Conservation (phyloP, 2,797 vertebrate genomes). For the Iguana delicatissima region DNA sequence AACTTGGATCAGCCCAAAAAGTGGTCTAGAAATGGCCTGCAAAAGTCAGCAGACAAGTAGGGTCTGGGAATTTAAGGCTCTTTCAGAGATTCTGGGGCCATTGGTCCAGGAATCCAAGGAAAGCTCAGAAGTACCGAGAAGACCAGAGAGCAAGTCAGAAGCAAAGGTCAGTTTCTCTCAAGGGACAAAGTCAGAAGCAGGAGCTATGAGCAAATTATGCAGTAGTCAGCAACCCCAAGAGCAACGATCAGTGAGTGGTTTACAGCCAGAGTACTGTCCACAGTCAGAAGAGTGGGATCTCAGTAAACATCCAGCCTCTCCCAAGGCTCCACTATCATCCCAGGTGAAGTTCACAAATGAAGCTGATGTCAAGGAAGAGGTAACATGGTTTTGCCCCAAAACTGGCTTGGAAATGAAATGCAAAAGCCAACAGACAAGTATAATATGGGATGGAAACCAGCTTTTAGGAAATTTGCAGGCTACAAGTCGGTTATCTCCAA, state of each 20-base stretch:
- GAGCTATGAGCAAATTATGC: too few relatives aligned
- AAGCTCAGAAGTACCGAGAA: background rate
- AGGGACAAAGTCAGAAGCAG: background rate
- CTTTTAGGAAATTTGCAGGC: background rate
- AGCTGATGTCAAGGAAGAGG: background rate
- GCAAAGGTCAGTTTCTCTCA: background rate
- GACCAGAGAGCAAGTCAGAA: background rate
- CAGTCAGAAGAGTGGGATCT: background rate
- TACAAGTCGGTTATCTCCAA: background rate
- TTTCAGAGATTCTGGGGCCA: background rate
- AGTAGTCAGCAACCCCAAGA: too few relatives aligned
- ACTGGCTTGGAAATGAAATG: background rate
- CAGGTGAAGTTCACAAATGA: background rate
- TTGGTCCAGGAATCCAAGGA: background rate
- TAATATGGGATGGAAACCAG: background rate
- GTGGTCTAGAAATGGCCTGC: background rate
- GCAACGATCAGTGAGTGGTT: background rate
- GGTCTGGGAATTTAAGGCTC: background rate
- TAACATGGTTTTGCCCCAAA: background rate
- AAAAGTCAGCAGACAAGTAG: constrained; percentile 3
- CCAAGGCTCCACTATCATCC: fast-evolving
- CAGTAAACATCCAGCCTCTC: fast-evolving
- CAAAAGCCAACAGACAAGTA: background rate
- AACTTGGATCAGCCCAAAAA: background rate
- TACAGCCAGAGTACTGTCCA: background rate